A percentile compares a stretch with the other conserved stretches of the same genome.
Conservation (phyloP, 1,140 invertebrate genomes). For the Argopecten irradians region DNA sequence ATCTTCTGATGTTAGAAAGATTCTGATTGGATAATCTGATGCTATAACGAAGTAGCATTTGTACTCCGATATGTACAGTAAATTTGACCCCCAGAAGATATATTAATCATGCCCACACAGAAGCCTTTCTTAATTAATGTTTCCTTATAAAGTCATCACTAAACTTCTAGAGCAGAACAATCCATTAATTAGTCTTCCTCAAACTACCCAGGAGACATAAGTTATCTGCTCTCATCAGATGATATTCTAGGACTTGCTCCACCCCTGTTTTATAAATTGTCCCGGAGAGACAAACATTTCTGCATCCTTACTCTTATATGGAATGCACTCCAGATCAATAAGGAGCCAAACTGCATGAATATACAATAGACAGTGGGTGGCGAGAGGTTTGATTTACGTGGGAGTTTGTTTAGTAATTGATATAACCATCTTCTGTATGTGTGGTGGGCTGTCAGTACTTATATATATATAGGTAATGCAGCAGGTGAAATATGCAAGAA, state of each 20-base stretch:
- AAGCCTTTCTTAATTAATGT: background rate
- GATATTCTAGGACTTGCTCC: background rate
- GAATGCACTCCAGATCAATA: background rate
- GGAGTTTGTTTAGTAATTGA: background rate
- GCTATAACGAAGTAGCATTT: background rate
- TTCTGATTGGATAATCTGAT: background rate
- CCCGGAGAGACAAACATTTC: background rate
- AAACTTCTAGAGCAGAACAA: background rate
- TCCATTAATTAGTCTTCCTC: background rate
- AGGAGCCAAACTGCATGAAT: background rate
- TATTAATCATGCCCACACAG: background rate
- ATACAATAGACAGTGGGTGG: background rate
- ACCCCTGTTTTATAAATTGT: background rate
- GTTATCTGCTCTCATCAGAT: background rate
- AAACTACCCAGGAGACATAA: background rate
- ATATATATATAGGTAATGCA: no score
- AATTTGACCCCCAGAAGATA: background rate
- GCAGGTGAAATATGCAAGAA: no score
- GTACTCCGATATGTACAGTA: background rate
- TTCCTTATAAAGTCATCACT: background rate
- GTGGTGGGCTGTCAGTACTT: no score
- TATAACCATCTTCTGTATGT: no score
- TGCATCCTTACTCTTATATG: background rate
- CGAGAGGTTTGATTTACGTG: background rate
- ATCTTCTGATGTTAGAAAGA: background rate